Evolutionary conservation across 2,797 vertebrate species (phyloP).

Genomic region (Rhynchonycteris naso): DNA sequence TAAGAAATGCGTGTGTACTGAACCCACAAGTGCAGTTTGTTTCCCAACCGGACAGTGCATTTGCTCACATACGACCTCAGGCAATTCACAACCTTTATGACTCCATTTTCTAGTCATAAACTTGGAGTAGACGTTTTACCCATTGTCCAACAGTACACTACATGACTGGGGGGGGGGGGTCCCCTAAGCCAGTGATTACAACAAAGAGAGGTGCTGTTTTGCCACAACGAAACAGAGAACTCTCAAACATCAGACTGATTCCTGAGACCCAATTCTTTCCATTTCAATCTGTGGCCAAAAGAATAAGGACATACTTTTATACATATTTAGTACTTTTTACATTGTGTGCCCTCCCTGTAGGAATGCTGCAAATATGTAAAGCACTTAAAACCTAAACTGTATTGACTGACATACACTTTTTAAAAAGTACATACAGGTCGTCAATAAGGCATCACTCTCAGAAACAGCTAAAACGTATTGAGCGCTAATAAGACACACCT

Average conservation of each 20-base stretch:
- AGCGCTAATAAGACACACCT: neutral
- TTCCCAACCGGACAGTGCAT: neutral
- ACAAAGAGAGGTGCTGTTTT: neutral
- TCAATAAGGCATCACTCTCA: neutral
- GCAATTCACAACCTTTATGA: neutral
- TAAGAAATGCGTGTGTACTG: neutral
- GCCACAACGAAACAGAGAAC: neutral
- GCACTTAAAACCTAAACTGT: neutral
- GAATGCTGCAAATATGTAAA: neutral
- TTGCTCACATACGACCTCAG: neutral
- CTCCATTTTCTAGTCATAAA: neutral
- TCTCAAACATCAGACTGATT: neutral
- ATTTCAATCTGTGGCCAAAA: neutral
- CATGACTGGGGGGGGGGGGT: accelerated
- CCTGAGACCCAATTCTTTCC: neutral
- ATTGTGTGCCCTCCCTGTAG: neutral
- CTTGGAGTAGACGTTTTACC: neutral
- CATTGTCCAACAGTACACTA: neutral
- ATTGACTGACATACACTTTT: neutral
- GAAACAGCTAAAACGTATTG: neutral
- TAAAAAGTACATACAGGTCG: neutral
- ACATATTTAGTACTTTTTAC: neutral
- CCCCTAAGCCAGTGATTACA: neutral
- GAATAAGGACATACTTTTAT: neutral
- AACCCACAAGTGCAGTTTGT: neutral